These are phyloP conservation scores for Macropus fuliginosus DNA, from an alignment of 2,797 vertebrate species.

Conservation along the genomic window DNA sequence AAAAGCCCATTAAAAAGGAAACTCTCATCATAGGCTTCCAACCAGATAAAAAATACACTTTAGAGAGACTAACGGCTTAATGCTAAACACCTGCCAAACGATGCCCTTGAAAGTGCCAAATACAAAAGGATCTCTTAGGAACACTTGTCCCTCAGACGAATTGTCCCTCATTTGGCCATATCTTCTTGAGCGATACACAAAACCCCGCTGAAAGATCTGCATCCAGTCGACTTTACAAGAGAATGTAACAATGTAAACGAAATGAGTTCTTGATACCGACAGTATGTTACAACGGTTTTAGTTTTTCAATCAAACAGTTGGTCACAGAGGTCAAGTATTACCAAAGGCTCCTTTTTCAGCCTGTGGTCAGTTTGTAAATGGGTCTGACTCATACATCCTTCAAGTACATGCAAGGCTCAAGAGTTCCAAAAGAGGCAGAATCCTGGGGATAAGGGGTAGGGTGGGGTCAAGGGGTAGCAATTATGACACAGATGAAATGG, in stretches of 20 bases:
- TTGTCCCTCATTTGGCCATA: slow-evolving; percentile 71
- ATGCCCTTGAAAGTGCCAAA: slow-evolving; percentile 73
- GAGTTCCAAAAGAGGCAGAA: slow-evolving; percentile 82
- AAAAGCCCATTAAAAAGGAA: slow-evolving; percentile 76
- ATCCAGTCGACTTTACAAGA: slow-evolving; percentile 82
- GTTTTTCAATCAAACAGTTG: slow-evolving; percentile 93
- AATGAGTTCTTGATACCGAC: slow-evolving; percentile 83
- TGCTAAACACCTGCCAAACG: slow-evolving; percentile 64
- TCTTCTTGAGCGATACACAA: slow-evolving; percentile 69
- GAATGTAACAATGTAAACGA: slow-evolving; percentile 89
- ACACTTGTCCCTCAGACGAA: slow-evolving; percentile 39
- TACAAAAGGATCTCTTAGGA: slow-evolving; percentile 70
- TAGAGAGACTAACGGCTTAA: slow-evolving; percentile 57
- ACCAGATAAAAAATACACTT: slow-evolving; percentile 74
- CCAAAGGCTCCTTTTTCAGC: slow-evolving; percentile 90
- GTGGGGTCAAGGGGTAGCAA: background rate
- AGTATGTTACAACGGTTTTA: slow-evolving; percentile 81
- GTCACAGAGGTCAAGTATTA: slow-evolving; percentile 98
- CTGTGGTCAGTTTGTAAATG: slow-evolving; percentile 86
- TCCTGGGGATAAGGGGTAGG: slow-evolving; percentile 69
- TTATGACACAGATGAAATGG: slow-evolving; percentile 99
- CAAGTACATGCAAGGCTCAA: slow-evolving; percentile 94
- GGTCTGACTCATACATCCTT: slow-evolving; percentile 93
- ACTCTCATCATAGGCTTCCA: slow-evolving; percentile 57
- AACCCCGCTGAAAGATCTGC: slow-evolving; percentile 77